Evolutionary conservation across 2,113 vertebrate species (phyloP).

Genomic region (Dipodomys spectabilis): DNA sequence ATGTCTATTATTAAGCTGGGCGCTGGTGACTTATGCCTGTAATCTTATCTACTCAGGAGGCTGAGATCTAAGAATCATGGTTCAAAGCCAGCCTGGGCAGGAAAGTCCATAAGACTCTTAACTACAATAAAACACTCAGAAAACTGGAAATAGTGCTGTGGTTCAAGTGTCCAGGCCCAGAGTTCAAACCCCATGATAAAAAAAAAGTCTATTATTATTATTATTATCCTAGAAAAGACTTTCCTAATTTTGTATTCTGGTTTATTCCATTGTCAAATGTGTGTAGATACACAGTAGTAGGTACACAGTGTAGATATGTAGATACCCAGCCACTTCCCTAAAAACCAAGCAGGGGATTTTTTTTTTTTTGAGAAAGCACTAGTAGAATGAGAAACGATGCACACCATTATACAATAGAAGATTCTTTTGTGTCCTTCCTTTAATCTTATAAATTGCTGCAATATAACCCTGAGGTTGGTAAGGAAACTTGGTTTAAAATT

Average conservation of each 20-base stretch:
- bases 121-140: no score
- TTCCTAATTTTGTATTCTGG: neutral
- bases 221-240: neutral
- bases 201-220: no score
- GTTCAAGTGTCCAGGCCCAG: no score
- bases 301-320: no score
- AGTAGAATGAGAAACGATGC: neutral
- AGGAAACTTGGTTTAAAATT: neutral
- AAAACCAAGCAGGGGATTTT: neutral
- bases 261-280: neutral
- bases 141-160: no score
- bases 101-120: no score
- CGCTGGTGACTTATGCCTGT: no score
- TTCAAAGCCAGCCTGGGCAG: no score
- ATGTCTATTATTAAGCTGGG: neutral
- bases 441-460: neutral
- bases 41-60: no score
- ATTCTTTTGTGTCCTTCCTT: neutral
- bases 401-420: neutral
- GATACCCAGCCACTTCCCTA: neutral
- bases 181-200: no score
- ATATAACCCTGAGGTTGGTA: neutral
- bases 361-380: neutral
- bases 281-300: no score
- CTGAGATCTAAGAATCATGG: no score